Percentiles rank a stretch among this genome's conserved stretches.
Evolutionary conservation across 2,113 vertebrate genomes (phyloP).

Genomic region (Microcebus jonahi): DNA sequence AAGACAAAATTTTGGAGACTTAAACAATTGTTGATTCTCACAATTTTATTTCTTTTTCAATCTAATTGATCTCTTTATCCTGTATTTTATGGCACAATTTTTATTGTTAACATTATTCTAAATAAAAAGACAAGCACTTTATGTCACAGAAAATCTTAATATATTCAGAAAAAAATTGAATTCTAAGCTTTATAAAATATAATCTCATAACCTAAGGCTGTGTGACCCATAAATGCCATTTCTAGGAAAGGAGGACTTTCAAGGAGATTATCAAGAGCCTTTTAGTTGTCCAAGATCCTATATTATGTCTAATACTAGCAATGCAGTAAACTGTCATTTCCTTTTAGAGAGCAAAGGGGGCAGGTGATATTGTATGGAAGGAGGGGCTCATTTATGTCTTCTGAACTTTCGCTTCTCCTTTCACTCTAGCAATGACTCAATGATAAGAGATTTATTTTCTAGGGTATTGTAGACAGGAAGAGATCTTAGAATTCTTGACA

Average conservation of each 20-base stretch:
- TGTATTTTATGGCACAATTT: background rate
- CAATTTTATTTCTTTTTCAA: background rate
- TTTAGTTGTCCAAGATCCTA: background rate
- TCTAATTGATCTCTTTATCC: background rate
- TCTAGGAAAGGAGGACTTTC: background rate
- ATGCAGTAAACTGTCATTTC: background rate
- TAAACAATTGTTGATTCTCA: background rate
- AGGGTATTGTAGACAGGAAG: background rate
- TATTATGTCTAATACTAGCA: background rate
- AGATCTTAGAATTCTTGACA: background rate
- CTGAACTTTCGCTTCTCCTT: background rate
- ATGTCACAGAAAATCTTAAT: background rate
- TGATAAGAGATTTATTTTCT: background rate
- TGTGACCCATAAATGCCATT: background rate
- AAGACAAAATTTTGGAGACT: background rate
- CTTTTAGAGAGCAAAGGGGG: background rate
- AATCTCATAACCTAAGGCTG: background rate
- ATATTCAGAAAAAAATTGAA: background rate
- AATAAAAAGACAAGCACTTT: background rate
- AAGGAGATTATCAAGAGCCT: background rate
- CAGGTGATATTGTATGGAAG: background rate
- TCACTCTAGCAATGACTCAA: background rate
- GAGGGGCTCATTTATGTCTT: background rate
- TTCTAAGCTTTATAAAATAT: background rate
- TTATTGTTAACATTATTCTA: background rate